A percentile compares a stretch with the other conserved stretches of the same genome.
Conservation (phyloP, 2,888 invertebrate species). For the Salticus scenicus region DNA sequence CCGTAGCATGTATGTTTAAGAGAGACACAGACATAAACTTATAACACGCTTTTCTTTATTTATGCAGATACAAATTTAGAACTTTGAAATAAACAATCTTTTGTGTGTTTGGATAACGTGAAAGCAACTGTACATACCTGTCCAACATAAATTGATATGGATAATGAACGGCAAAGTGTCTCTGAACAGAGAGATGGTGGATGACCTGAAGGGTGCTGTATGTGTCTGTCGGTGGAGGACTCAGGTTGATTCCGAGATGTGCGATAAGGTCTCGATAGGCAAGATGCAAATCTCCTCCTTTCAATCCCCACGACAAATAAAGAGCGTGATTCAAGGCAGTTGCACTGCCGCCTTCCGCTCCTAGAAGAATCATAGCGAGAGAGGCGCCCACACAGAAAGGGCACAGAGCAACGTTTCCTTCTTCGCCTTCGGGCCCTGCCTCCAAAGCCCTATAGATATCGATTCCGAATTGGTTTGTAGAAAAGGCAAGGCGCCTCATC, state of each 20-base stretch:
- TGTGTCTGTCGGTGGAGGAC: conserved; percentile 31
- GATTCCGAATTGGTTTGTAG: conserved; percentile 72
- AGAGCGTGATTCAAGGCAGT: conserved; percentile 72
- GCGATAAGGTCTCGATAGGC: conserved; percentile 72
- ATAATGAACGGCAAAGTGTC: conserved; percentile 71
- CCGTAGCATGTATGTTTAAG: too few relatives aligned
- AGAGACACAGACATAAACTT: too few relatives aligned
- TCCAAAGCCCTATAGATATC: conserved; percentile 72
- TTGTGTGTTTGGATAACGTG: too few relatives aligned
- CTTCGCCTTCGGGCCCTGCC: conserved; percentile 45
- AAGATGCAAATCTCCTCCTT: conserved; percentile 71
- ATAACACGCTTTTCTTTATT: too few relatives aligned
- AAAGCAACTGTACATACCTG: too few relatives aligned
- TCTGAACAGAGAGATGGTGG: conserved; percentile 72
- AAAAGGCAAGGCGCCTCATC: conserved; percentile 72
- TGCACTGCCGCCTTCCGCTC: conserved; percentile 68
- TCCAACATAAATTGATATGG: conserved; percentile 71
- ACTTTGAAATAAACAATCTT: too few relatives aligned
- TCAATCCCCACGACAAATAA: conserved; percentile 72
- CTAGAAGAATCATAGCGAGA: conserved; percentile 71
- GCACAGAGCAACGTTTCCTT: conserved; percentile 70
- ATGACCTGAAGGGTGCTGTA: conserved; percentile 66
- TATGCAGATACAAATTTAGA: too few relatives aligned
- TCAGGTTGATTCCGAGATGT: conserved; percentile 71
- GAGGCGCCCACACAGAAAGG: conserved; percentile 72